Conservation (phyloP, 2,113 vertebrate species). For the Platysteira castanea region DNA sequence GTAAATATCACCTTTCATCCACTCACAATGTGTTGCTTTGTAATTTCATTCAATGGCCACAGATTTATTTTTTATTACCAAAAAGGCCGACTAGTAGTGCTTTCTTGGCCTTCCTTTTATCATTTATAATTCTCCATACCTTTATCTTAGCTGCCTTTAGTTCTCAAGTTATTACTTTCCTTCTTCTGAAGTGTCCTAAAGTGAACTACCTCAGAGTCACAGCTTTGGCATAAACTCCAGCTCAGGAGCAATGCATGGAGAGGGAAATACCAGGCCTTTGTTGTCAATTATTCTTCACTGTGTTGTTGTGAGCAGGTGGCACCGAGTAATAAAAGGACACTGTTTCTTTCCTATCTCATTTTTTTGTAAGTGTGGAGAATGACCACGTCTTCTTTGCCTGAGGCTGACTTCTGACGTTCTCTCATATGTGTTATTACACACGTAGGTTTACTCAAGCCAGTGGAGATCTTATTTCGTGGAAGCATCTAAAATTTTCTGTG, state of each 20-base stretch:
- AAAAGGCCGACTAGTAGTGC: background rate
- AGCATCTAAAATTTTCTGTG: background rate
- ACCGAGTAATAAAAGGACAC: background rate
- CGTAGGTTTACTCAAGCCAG: background rate
- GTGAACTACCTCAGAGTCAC: background rate
- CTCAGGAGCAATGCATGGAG: background rate
- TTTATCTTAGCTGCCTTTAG: background rate
- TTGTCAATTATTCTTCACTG: background rate
- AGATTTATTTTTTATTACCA: constrained; percentile 1
- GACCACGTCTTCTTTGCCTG: background rate
- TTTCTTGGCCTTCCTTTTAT: background rate
- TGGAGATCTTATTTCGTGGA: background rate
- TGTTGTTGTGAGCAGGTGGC: background rate
- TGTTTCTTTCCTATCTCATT: background rate
- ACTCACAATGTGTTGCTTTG: background rate
- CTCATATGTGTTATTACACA: background rate
- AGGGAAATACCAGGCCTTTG: background rate
- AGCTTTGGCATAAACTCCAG: background rate
- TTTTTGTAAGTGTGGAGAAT: background rate
- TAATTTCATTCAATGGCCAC: background rate
- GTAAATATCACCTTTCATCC: background rate
- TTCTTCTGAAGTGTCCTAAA: background rate
- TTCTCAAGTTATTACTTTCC: background rate
- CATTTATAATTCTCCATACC: background rate
- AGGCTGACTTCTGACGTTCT: background rate